Evolutionary conservation across 2,113 vertebrate genomes (phyloP).

Genomic region (Alces alces): DNA sequence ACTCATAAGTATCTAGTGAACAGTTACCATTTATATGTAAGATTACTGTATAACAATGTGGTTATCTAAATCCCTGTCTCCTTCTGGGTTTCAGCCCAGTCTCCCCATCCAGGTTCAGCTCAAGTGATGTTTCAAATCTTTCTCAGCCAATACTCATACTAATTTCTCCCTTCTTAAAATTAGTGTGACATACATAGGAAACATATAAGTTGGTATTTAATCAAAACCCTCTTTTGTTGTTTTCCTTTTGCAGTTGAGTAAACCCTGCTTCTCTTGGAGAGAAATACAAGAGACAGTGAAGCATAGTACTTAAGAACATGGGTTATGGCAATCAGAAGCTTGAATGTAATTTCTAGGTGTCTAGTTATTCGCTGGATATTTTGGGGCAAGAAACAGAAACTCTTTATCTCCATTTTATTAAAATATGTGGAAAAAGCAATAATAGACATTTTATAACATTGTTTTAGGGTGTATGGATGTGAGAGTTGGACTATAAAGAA

Average conservation of each 20-base stretch:
- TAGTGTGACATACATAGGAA: not conserved
- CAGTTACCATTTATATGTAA: not conserved
- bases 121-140: not conserved
- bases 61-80: not conserved
- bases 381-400: not conserved
- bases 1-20: not conserved
- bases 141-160: not conserved
- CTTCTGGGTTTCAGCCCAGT: not conserved
- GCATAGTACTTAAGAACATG: not conserved
- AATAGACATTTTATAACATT: not conserved
- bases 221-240: not conserved
- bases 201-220: not conserved
- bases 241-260: not conserved
- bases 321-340: not conserved
- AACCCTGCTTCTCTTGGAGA: not conserved
- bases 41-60: fast-evolving
- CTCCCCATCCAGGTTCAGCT: not conserved
- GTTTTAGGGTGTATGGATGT: not conserved
- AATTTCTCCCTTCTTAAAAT: not conserved
- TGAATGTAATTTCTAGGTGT: not conserved
- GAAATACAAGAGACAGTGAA: not conserved
- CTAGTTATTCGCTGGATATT: not conserved
- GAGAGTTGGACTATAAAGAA: not conserved
- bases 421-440: not conserved
- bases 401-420: not conserved